Base-by-base conservation (phyloP, 2,888 invertebrate genomes). In the Rhodophaea formosa region DNA sequence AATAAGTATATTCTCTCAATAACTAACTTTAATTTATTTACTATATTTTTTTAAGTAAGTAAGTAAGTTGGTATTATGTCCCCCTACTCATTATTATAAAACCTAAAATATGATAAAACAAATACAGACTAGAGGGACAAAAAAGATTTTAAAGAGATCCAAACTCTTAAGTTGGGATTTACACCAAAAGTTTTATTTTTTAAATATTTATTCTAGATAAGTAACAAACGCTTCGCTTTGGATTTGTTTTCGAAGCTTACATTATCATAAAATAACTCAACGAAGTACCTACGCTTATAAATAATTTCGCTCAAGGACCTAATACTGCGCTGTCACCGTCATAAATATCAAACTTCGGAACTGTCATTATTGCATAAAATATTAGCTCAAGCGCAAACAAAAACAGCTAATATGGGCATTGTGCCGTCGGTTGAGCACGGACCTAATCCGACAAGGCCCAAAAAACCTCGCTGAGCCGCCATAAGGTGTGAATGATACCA, bases 401-500 rank as follows among this genome's bases (percentile, higher is more conserved):
- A 53, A 23, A 59, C 60, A 59, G 62, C 72, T 82, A 83, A 84
- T 80, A 72, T 72, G 65, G 56, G 59, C 59, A 82, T 85, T 84
- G 84, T 86, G 63, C 70, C 46, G 53, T 30, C 78, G 35, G n/a
- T n/a, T n/a, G 82, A 79, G 78, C 74, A 67, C 59, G 54, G 62
- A 53, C 59, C 56, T 57, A 53, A 66, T 62, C 64, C 45, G 58
- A 69, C 68, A 73, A 71, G 69, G 66, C 45, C 57, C 70, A 70
- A 73, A 75, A 67, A 65, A 60, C 74, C 73, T 80, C 77, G 73
- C 78, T 80, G 82, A 71, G 65, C 60, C 70, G 82, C 70, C 90
- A 90, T 82, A 89, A 84, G 85, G 85, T 84, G 85, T 75, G 74
- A 85, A 83, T 83, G 79, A 80, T 75, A 75, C 62, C 68, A 82